Evolutionary conservation across 2,797 vertebrate genomes (phyloP).

Genomic region (Galagoides demidoff): DNA sequence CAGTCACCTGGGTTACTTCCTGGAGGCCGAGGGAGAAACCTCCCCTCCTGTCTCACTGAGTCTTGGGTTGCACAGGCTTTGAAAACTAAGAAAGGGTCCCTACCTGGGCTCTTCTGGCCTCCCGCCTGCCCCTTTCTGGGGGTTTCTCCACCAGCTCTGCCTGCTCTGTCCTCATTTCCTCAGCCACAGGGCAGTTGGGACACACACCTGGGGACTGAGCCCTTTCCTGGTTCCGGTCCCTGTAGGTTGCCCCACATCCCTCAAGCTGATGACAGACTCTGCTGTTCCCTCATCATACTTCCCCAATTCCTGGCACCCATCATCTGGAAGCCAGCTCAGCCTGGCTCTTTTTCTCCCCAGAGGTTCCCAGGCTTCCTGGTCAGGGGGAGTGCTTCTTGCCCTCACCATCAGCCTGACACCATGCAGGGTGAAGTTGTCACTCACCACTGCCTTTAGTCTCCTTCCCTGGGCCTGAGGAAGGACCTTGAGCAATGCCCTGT

Average conservation of each 20-base stretch:
- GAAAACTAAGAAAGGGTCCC: rapidly evolving
- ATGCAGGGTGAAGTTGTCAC: background rate
- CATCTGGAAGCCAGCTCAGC: background rate
- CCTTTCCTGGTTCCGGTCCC: background rate
- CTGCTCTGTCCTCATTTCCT: background rate
- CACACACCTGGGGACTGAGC: background rate
- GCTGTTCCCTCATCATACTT: background rate
- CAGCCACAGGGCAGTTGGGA: background rate
- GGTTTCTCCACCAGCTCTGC: background rate
- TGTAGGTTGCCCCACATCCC: slow-evolving; percentile 16
- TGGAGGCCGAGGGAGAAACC: background rate
- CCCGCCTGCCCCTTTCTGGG: background rate
- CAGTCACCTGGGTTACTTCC: background rate
- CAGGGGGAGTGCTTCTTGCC: background rate
- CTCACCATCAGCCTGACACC: rapidly evolving
- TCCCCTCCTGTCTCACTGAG: background rate
- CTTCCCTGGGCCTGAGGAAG: background rate
- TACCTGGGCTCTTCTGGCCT: background rate
- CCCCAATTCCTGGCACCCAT: background rate
- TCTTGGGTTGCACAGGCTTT: background rate
- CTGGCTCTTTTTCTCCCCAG: no score
- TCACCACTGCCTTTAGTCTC: background rate
- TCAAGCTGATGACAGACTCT: background rate
- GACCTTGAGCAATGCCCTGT: background rate
- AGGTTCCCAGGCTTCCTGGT: background rate